Evolutionary conservation across 2,113 vertebrate genomes (phyloP).

Genomic region (Corythornis madagascariensis): DNA sequence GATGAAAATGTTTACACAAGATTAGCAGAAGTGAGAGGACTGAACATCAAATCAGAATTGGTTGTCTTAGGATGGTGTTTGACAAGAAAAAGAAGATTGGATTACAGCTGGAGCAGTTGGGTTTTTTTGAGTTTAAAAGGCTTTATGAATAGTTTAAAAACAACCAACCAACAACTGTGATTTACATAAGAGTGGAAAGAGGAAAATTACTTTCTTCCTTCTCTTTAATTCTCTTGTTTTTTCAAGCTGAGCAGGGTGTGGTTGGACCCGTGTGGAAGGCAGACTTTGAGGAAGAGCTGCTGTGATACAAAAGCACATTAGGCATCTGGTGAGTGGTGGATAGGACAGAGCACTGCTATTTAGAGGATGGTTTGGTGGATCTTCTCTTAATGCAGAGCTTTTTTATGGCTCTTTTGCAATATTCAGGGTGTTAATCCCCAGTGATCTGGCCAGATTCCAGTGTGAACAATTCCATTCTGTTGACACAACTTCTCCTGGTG

Average conservation of each 20-base stretch:
- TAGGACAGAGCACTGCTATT: neutral
- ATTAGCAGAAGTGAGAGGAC: neutral
- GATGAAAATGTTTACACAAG: neutral
- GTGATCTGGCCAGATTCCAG: constrained; percentile 17
- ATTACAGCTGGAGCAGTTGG: neutral
- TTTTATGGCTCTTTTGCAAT: neutral
- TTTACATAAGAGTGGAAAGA: neutral
- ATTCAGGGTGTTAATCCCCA: constrained; percentile 37
- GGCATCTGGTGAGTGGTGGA: neutral
- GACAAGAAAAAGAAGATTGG: neutral
- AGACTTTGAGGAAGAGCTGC: neutral
- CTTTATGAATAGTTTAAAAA: neutral
- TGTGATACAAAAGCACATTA: neutral
- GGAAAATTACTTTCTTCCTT: constrained; percentile 21
- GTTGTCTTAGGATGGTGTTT: neutral
- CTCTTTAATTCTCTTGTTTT: neutral
- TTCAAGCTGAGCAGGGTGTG: constrained; percentile 5
- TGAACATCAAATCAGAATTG: neutral
- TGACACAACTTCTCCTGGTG: neutral
- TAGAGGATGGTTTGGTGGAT: neutral
- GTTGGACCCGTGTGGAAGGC: neutral
- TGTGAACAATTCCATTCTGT: neutral
- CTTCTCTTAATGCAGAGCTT: neutral
- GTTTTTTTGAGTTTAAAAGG: neutral
- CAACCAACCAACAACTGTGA: neutral